Evolutionary conservation across 2,888 invertebrate genomes (phyloP).

Genomic region (Chrysolina haemoptera): DNA sequence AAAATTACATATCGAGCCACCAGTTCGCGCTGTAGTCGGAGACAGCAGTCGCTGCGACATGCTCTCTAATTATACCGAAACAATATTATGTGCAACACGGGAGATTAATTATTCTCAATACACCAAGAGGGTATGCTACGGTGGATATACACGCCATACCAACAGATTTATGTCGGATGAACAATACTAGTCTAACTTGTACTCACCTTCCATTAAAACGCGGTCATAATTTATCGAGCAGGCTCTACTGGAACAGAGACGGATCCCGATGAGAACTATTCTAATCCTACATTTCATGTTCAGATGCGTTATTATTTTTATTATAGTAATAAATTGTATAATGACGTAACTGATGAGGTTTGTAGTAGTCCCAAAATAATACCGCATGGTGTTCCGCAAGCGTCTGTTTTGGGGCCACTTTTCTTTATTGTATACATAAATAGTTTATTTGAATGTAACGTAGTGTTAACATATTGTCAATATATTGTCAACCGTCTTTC

Average conservation of each 20-base stretch:
- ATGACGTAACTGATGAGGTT: too few species aligned
- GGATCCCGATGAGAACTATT: background rate
- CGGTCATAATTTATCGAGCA: conserved; percentile 33
- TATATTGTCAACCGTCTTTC: too few species aligned
- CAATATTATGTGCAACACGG: conserved; percentile 69
- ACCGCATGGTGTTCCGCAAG: too few species aligned
- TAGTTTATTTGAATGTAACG: too few species aligned
- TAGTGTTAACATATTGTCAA: too few species aligned
- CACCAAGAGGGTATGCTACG: conserved; percentile 64
- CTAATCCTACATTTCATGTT: too few species aligned
- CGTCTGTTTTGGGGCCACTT: too few species aligned
- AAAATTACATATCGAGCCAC: conserved; percentile 5
- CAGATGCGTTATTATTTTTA: too few species aligned
- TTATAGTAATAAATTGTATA: too few species aligned
- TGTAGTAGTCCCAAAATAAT: too few species aligned
- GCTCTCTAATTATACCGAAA: conserved; percentile 70
- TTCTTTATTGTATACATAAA: too few species aligned
- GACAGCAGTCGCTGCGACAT: conserved; percentile 66
- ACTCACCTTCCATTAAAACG: conserved; percentile 45
- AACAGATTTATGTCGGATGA: conserved; percentile 57
- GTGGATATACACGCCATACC: conserved; percentile 59
- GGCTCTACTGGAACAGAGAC: conserved; percentile 20
- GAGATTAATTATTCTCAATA: conserved; percentile 69
- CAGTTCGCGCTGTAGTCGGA: conserved; percentile 46
- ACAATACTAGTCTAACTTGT: conserved; percentile 45